Evolutionary conservation across 2,888 invertebrate genomes (phyloP).

Genomic region (Nomada fabriciana): DNA sequence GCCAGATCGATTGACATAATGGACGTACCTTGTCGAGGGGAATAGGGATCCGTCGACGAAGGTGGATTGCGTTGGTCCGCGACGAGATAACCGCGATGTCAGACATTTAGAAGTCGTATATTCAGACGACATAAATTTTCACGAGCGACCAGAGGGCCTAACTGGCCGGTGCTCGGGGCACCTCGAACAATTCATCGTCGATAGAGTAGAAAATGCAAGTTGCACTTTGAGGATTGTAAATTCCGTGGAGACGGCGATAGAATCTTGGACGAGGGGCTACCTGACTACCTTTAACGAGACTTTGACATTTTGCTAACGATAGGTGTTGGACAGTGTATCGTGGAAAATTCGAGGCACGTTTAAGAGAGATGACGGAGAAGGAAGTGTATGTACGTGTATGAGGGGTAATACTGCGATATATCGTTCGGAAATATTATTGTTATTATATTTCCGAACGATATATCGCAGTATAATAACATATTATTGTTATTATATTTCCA

Average conservation of each 20-base stretch:
- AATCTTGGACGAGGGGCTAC: slow-evolving; percentile 1
- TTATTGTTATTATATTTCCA: too few species aligned
- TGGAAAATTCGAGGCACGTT: slow-evolving; percentile 12
- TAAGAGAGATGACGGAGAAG: too few species aligned
- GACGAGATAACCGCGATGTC: slow-evolving; percentile 23
- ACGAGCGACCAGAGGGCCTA: neutral
- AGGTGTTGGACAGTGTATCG: too few species aligned
- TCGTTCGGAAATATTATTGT: too few species aligned
- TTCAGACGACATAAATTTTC: slow-evolving; percentile 43
- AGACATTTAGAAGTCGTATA: slow-evolving; percentile 31
- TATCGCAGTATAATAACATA: too few species aligned
- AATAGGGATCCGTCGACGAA: slow-evolving; percentile 27
- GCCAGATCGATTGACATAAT: slow-evolving; percentile 41
- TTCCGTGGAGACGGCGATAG: slow-evolving; percentile 31
- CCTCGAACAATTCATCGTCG: slow-evolving; percentile 37
- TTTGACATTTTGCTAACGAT: slow-evolving; percentile 40
- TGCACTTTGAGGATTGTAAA: slow-evolving; percentile 51
- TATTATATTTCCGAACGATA: too few species aligned
- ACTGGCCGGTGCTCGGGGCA: slow-evolving; percentile 1
- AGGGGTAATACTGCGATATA: too few species aligned
- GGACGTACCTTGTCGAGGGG: slow-evolving; percentile 46
- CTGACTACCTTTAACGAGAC: slow-evolving; percentile 39
- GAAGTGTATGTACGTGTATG: too few species aligned
- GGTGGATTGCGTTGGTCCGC: slow-evolving; percentile 12
- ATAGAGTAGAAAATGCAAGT: slow-evolving; percentile 53